phyloP scores from a whole-genome alignment of 2,888 invertebrate genomes.

The Muschampia staudingeri region DNA sequence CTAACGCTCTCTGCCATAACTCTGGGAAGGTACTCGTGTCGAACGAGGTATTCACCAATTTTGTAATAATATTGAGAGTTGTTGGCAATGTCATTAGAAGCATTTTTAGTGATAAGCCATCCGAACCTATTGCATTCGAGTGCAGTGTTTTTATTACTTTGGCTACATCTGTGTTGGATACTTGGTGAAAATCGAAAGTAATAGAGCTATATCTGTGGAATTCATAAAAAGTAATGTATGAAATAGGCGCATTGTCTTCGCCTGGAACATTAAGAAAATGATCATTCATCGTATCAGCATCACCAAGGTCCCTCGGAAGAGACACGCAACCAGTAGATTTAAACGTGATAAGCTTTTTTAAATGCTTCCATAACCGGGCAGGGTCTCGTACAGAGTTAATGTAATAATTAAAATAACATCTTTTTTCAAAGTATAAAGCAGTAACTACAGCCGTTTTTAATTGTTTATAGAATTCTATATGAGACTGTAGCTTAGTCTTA shows the following conservation, averaged over 20 bases:
- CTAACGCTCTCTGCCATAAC: neutral
- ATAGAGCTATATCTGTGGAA: neutral
- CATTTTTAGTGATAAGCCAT: neutral
- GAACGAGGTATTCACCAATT: neutral
- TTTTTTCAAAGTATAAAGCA: neutral
- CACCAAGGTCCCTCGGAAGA: neutral
- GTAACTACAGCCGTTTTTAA: neutral
- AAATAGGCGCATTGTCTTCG: neutral
- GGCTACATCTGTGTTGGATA: neutral
- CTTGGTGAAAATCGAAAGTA: neutral
- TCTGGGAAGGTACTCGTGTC: neutral
- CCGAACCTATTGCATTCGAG: neutral
- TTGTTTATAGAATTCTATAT: neutral
- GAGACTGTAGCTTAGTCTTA: neutral
- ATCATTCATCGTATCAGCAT: neutral
- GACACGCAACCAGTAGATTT: neutral
- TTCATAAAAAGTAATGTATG: neutral
- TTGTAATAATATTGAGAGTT: neutral
- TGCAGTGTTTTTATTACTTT: neutral
- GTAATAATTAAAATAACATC: neutral
- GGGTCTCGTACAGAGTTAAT: neutral
- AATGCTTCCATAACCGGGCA: neutral
- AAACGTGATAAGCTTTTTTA: slow-evolving; percentile 69
- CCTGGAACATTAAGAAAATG: neutral
- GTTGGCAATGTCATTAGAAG: neutral